Evolutionary conservation across 2,888 invertebrate species (phyloP).

Genomic region (Sisyra nigra): DNA sequence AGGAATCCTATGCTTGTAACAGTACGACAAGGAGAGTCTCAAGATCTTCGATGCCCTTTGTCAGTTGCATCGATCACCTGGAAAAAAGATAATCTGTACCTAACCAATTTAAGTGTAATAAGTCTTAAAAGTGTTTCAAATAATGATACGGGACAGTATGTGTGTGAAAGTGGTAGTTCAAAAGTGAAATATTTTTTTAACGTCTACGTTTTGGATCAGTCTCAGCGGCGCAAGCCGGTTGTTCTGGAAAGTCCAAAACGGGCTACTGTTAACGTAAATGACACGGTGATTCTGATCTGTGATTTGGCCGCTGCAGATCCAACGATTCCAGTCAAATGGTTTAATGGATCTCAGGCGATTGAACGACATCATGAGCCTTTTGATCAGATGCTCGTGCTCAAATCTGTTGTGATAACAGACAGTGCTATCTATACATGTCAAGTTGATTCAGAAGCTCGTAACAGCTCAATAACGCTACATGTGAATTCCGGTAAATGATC

Average conservation of each 20-base stretch:
- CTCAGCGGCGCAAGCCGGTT: not conserved
- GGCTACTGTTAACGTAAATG: constrained; percentile 2
- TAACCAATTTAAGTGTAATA: no score
- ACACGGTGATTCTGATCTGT: constrained; percentile 4
- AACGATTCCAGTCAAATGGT: constrained; percentile 1
- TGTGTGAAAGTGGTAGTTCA: no score
- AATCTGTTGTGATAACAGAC: not conserved
- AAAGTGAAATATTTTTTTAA: not conserved
- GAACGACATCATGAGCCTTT: not conserved
- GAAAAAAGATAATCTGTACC: no score
- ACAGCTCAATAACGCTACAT: not conserved
- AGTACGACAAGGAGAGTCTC: no score
- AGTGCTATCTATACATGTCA: not conserved
- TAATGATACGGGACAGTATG: no score
- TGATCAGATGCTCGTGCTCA: not conserved
- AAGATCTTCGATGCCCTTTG: no score
- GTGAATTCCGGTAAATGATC: constrained; percentile 2
- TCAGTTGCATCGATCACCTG: no score
- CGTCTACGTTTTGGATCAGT: not conserved
- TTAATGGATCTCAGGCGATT: constrained; percentile 1
- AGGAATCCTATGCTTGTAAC: no score
- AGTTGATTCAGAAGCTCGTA: not conserved
- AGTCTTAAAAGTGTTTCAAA: no score
- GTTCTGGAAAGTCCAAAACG: not conserved
- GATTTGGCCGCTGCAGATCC: constrained; percentile 3